Evolutionary conservation across 2,113 vertebrate species (phyloP).

Genomic region (Crotalus tigris): DNA sequence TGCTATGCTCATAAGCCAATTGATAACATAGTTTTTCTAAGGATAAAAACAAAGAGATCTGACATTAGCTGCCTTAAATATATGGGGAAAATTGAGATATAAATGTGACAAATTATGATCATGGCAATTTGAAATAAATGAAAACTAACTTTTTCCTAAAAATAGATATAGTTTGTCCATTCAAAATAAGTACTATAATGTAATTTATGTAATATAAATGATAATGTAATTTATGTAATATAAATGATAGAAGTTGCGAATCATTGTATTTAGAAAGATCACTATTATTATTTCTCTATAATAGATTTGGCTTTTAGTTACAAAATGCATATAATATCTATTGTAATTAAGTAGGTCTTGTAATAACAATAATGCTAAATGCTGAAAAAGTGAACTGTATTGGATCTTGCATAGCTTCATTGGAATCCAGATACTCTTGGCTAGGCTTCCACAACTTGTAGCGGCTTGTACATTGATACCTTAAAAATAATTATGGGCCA

Average conservation of each 20-base stretch:
- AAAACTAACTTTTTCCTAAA: not conserved
- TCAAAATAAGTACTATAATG: not conserved
- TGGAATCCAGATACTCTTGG: not conserved
- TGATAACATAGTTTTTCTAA: not conserved
- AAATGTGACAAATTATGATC: not conserved
- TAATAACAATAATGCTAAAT: not conserved
- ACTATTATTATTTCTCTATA: not conserved
- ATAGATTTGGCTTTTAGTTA: not conserved
- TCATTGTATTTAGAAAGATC: not conserved
- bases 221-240: too few relatives aligned
- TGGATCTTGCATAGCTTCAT: not conserved
- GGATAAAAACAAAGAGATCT: not conserved
- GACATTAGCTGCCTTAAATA: not conserved
- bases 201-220: too few relatives aligned
- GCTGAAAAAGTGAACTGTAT: not conserved
- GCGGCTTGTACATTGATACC: not conserved
- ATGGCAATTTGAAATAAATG: not conserved
- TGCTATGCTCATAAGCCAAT: not conserved
- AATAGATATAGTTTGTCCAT: not conserved
- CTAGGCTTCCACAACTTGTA: not conserved
- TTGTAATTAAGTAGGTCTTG: not conserved
- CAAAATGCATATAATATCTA: not conserved
- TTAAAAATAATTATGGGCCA: not conserved
- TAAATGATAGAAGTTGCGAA: not conserved
- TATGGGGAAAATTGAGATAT: not conserved